Percentiles rank a stretch among this genome's conserved stretches.
phyloP scores from a whole-genome alignment of 2,113 vertebrate species.

The Alligator sinensis region DNA sequence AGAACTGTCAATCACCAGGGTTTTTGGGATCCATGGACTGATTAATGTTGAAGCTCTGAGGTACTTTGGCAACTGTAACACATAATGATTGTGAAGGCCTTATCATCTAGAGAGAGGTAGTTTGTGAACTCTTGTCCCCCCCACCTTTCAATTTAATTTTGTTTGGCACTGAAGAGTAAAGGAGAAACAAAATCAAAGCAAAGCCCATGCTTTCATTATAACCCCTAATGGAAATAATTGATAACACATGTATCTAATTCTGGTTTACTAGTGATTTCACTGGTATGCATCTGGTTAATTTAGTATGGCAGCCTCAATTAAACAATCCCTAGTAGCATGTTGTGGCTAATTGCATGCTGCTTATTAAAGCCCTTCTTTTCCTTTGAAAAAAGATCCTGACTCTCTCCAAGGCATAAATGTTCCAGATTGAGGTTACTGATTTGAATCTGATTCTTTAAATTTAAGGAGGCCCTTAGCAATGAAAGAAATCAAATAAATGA shows the following conservation, averaged over 20 bases:
- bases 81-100: slow-evolving; percentile 13
- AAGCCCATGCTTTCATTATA: slow-evolving; percentile 56
- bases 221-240: slow-evolving; percentile 63
- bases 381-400: slow-evolving; percentile 76
- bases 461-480: slow-evolving; percentile 67
- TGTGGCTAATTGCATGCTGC: slow-evolving; percentile 78
- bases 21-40: neutral
- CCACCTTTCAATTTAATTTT: slow-evolving; percentile 58
- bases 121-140: neutral
- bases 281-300: slow-evolving; percentile 75
- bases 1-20: neutral
- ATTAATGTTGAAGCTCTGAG: neutral
- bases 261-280: slow-evolving; percentile 55
- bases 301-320: slow-evolving; percentile 79
- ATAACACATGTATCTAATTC: slow-evolving; percentile 72
- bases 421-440: slow-evolving; percentile 67
- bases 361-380: slow-evolving; percentile 59
- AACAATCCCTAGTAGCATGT: slow-evolving; percentile 75
- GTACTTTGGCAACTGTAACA: slow-evolving; percentile 6
- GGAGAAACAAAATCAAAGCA: slow-evolving; percentile 59
- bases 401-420: slow-evolving; percentile 66
- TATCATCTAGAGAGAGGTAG: neutral
- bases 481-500: slow-evolving; percentile 70
- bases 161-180: slow-evolving; percentile 61
- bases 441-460: slow-evolving; percentile 70